Evolutionary conservation across 2,888 invertebrate species (phyloP), one percentile per base, ranked within the genome.

Genomic region (Lydus trimaculatus): DNA sequence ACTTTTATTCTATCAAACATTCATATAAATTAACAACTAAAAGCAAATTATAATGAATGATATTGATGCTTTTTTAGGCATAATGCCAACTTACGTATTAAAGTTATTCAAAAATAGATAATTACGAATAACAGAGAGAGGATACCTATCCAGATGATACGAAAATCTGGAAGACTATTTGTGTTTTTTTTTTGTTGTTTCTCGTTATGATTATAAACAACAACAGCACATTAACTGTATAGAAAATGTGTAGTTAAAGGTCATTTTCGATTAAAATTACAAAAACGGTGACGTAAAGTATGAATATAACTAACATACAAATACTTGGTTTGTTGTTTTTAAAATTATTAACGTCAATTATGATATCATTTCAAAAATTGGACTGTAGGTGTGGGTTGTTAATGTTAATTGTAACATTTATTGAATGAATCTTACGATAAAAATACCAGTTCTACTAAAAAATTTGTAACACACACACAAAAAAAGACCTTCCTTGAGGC

Each of bases 61-160:
- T 64, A 52, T 56, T 61, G 64, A 61, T 20, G 64, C 58, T 28
- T 23, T 61, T 39, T 48, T 48, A 48, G 67, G 67, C 64, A 58
- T 31, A 20, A 64, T 61, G 67, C 67, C 67, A 67, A 64, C 25
- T 13, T 56, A 56, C 56, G 11, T 48, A 48, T 48, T 63, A 63
- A 39, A 63, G 59, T 63, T 62, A 62, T 39, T 31, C 39, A 61
- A 36, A 61, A 33, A 65, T 61, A 59, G 58, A 58, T 23, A 28
- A 64, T 28, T n/a, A 39, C 39, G 33, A 17, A n/a, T n/a, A n/a
- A n/a, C n/a, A n/a, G n/a, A n/a, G n/a, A n/a, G n/a, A n/a, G n/a
- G n/a, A n/a, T n/a, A n/a, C n/a, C n/a, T n/a, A n/a, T n/a, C n/a
- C n/a, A n/a, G n/a, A n/a, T n/a, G n/a, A n/a, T n/a, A n/a, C n/a